Evolutionary conservation across 2,113 vertebrate genomes (phyloP), one percentile per base, ranked within the genome.

Genomic region (Callithrix jacchus): DNA sequence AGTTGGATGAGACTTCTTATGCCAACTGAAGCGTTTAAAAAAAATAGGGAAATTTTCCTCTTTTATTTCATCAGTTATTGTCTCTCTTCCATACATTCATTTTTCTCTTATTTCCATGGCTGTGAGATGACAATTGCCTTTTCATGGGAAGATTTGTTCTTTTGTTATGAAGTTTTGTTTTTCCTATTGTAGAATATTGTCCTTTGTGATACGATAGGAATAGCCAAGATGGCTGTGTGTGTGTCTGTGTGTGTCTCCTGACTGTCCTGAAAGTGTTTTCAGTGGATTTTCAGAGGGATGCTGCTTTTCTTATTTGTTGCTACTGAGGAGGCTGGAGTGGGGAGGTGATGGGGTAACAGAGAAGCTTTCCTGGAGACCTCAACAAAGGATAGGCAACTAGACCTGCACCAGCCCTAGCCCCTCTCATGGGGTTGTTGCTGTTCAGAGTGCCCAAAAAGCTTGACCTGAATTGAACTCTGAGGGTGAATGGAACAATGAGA

Each of bases 141-240:
- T 81, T 58, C 40, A 30, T 93, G 87, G 83, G n/a, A 64, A 64
- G 8, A 61, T 68, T 7, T 89, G 16, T 21, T 47, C 61, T 89
- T 79, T 66, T 73, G 20, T 91, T 27, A 49, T 56, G 18, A 96
- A 70, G 20, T 73, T 82, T 23, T 27, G 17, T 89, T 61, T 83
- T 89, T 61, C 32, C 27, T 56, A 8, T 30, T 81, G 91, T 76
- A 32, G 56, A 86, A 89, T 25, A 27, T 61, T 45, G 11, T 86
- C 52, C n/a, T 89, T 88, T 96, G 8, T 77, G 56, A 54, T 74
- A 37, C 11, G 49, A 35, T 70, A 42, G 23, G 35, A n/a, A 32
- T 37, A 13, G 25, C 32, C 66, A 66, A 76, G 61, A 14, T 5
- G 25, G 23, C 6, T 61, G 2, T 79, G 30, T 40, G 18, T 54